Percentiles rank a stretch among this genome's conserved stretches.
Evolutionary conservation across 1,140 invertebrate genomes (phyloP).

Genomic region (Danaus plexippus): DNA sequence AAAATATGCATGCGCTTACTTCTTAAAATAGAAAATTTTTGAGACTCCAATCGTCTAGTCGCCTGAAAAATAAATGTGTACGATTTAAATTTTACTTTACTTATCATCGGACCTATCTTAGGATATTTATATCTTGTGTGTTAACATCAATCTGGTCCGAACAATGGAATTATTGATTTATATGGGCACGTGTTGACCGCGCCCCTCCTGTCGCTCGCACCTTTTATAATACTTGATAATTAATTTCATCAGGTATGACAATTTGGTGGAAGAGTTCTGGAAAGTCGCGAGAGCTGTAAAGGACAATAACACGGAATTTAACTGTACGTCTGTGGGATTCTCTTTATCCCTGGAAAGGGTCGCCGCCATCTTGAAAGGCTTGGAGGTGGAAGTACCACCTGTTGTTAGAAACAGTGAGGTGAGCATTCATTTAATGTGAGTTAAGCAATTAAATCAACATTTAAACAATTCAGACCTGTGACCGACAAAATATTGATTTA

Average conservation of each 20-base stretch:
- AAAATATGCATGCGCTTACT: too few relatives aligned
- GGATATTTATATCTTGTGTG: too few relatives aligned
- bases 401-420: conserved; percentile 29
- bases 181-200: too few relatives aligned
- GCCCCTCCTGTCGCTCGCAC: too few relatives aligned
- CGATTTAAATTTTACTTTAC: too few relatives aligned
- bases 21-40: too few relatives aligned
- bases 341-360: conserved; percentile 56
- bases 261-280: conserved; percentile 53
- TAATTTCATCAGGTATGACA: conserved; percentile 48
- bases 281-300: conserved; percentile 43
- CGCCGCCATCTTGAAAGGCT: conserved; percentile 44
- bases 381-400: conserved; percentile 26
- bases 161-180: too few relatives aligned
- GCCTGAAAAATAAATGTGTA: too few relatives aligned
- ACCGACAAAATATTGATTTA: too few relatives aligned
- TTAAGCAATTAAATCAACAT: conserved; percentile 1
- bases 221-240: conserved; percentile 4
- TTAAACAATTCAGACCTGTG: conserved; percentile 10
- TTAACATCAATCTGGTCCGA: too few relatives aligned
- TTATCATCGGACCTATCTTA: too few relatives aligned
- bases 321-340: conserved; percentile 44
- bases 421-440: conserved; percentile 6
- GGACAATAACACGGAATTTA: conserved; percentile 36
- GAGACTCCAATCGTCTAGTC: too few relatives aligned